Base-by-base conservation (phyloP, 1,140 invertebrate genomes). In the Drosophila ambigua region DNA sequence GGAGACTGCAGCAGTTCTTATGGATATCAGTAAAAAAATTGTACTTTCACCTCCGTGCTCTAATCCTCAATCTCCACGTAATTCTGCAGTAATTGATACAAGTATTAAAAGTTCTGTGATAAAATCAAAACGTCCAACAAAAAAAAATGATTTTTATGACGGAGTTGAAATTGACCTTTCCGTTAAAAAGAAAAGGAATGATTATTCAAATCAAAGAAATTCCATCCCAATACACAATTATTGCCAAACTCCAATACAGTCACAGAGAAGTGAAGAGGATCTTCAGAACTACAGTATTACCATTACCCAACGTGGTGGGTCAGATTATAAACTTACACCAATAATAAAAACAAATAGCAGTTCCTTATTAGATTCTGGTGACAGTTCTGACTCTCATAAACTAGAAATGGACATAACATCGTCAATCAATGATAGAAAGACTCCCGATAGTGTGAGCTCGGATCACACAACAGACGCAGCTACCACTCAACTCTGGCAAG, bases 401-500 rank as follows among this genome's bases (percentile, higher is more conserved):
- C 92, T 93, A 49, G 85, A 90, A 62, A 88, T 88, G 83, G 83
- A 88, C 55, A 88, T 88, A 9, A 60, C 72, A 48, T 83, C 76
- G 20, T 54, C 74, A 8, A 66, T 93, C 6, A 85, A 76, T 43
- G 90, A 91, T 35, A 75, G 82, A 28, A 87, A 82, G 55, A 79
- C 93, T 4, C 93, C 93, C 5, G 93, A 94, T 49, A 94, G 93
- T 62, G 92, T 94, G 63, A 93, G 92, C 64, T 94, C 93, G 39
- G 93, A 93, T 44, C 93, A 93, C 79, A 87, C 77, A 9, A 93
- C 93, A 31, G 93, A 94, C 73, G 93, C 93, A 48, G 93, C 93
- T 63, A 93, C 93, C 8, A 93, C 93, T 44, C 94, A 94, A 80
- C 72, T 94, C 0, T 94, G 93, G 93, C 93, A 94, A 77, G 93